Percentiles rank a stretch among this genome's conserved stretches.
Conservation (phyloP, 2,113 vertebrate species). For the Silurus asotus region DNA sequence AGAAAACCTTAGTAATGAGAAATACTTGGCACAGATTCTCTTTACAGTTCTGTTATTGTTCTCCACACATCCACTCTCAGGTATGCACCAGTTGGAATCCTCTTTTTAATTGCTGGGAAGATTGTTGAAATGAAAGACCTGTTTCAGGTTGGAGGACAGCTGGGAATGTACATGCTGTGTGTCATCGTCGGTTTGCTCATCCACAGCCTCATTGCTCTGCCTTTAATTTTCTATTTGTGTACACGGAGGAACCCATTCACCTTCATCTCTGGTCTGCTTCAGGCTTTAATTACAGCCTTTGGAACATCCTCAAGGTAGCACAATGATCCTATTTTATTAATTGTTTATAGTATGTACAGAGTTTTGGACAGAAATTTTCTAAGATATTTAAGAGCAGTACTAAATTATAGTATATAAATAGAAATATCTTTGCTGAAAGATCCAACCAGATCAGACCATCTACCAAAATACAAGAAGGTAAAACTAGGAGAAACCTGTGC, state of each 20-base stretch:
- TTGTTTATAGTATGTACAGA: not conserved
- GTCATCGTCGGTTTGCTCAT: slow-evolving; percentile 92
- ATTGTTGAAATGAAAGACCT: slow-evolving; percentile 96
- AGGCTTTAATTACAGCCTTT: slow-evolving; percentile 92
- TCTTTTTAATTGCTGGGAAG: slow-evolving; percentile 97
- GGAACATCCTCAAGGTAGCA: slow-evolving; percentile 92
- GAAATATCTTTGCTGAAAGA: not conserved
- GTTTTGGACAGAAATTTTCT: not conserved
- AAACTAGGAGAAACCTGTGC: not conserved
- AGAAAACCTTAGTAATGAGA: not conserved
- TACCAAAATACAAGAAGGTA: not conserved
- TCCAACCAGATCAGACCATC: not conserved
- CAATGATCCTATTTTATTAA: not conserved
- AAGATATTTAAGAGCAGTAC: not conserved
- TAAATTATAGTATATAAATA: not conserved
- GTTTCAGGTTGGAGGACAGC: slow-evolving; percentile 86
- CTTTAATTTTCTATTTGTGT: slow-evolving; percentile 88
- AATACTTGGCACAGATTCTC: not conserved
- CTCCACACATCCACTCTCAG: slow-evolving; percentile 63
- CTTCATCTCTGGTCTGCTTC: slow-evolving; percentile 87
- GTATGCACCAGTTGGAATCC: slow-evolving; percentile 94
- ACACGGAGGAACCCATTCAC: slow-evolving; percentile 89
- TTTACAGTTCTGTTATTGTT: not conserved
- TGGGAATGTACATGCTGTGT: slow-evolving; percentile 92
- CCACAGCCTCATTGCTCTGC: slow-evolving; percentile 86